Conservation (phyloP, 2,113 vertebrate species). For the Phrynosoma blainvillii region DNA sequence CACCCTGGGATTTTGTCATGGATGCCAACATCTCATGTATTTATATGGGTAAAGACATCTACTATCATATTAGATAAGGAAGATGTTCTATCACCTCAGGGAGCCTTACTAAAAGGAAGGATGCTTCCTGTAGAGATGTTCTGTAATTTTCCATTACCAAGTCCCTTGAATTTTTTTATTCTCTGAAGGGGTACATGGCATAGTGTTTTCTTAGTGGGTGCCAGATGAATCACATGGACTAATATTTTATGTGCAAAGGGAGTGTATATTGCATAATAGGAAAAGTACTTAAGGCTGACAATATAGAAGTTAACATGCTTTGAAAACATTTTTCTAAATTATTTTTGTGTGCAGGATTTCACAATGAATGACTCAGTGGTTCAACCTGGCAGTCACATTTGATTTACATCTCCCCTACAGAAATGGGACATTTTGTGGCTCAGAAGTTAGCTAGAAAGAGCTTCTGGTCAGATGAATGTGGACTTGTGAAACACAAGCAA, state of each 20-base stretch:
- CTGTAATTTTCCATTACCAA: not conserved
- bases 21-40: not conserved
- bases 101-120: not conserved
- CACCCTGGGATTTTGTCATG: not conserved
- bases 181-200: fast-evolving
- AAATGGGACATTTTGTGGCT: not conserved
- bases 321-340: not conserved
- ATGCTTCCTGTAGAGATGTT: not conserved
- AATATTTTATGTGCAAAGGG: not conserved
- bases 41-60: fast-evolving
- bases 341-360: not conserved
- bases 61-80: not conserved
- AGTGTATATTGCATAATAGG: fast-evolving
- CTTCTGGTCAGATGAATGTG: not conserved
- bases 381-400: fast-evolving
- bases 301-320: not conserved
- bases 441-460: fast-evolving
- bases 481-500: not conserved
- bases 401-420: not conserved
- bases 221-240: not conserved
- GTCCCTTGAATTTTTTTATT: not conserved
- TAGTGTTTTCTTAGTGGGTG: not conserved
- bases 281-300: not conserved
- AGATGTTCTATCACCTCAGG: not conserved
- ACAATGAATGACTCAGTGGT: not conserved